Percentiles rank a stretch among this genome's conserved stretches.
Conservation (phyloP, 1,140 invertebrate species). For the Drosophila ananassae region DNA sequence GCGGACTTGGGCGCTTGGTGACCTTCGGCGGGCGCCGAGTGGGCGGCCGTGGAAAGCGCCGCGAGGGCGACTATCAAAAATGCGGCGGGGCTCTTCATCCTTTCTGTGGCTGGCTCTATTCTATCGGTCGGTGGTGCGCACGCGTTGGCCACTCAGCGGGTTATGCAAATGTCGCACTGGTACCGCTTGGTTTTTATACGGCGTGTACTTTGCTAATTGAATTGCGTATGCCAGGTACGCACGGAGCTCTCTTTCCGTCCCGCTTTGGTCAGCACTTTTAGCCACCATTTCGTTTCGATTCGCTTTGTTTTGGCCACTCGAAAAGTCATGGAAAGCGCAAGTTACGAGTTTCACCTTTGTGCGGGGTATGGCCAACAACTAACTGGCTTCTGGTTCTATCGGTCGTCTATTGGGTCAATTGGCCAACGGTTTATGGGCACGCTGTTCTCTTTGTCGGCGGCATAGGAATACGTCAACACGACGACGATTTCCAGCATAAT, state of each 20-base stretch:
- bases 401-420: constrained; percentile 41
- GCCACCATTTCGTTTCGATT: constrained; percentile 58
- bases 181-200: constrained; percentile 79
- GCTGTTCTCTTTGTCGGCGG: constrained; percentile 15
- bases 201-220: constrained; percentile 79
- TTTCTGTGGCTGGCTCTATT: constrained; percentile 30
- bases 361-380: not conserved
- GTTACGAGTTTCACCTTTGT: constrained; percentile 67
- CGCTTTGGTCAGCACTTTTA: constrained; percentile 59
- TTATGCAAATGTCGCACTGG: constrained; percentile 78
- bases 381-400: constrained; percentile 27
- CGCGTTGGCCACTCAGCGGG: constrained; percentile 75
- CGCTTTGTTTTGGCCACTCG: constrained; percentile 13
- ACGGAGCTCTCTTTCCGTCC: constrained; percentile 27
- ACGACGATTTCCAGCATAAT: constrained; percentile 51
- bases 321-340: constrained; percentile 76
- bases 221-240: constrained; percentile 71
- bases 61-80: constrained; percentile 55
- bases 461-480: constrained; percentile 38
- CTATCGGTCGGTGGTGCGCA: constrained; percentile 53
- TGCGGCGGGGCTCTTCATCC: constrained; percentile 60
- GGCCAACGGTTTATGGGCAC: constrained; percentile 56
- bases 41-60: constrained; percentile 44
- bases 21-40: constrained; percentile 44
- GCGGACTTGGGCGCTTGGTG: constrained; percentile 83